phyloP scores from a whole-genome alignment of 2,888 invertebrate genomes.

The Exephanes ischioxanthus region DNA sequence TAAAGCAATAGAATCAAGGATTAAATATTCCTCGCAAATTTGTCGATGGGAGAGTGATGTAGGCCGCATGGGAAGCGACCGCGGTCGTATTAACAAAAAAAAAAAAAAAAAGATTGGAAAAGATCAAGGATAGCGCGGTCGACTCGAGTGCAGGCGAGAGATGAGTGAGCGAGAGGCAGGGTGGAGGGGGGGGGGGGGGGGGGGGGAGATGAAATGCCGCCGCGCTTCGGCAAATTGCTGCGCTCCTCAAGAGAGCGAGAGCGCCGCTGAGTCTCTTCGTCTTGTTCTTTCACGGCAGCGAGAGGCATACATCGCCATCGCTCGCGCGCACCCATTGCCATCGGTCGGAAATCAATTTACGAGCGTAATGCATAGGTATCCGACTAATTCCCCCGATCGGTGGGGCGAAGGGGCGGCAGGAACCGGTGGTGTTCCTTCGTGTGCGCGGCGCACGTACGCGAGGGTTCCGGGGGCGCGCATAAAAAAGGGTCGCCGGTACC shows the following conservation, averaged over 20 bases:
- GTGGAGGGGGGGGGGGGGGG: background rate
- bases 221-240: conserved; percentile 67
- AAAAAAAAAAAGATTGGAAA: conserved; percentile 48
- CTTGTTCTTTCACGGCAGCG: conserved; percentile 11
- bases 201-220: conserved; percentile 66
- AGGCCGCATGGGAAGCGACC: conserved; percentile 40
- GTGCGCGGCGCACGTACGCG: conserved; percentile 58
- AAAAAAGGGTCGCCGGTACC: background rate
- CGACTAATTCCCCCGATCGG: conserved; percentile 75
- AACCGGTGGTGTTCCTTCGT: conserved; percentile 45
- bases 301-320: conserved; percentile 55
- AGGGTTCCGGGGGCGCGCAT: background rate
- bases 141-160: conserved; percentile 32
- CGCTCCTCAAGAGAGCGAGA: conserved; percentile 36
- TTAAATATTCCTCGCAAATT: conserved; percentile 62
- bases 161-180: conserved; percentile 49
- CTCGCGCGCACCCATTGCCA: conserved; percentile 65
- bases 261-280: background rate
- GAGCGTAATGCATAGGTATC: conserved; percentile 77
- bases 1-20: conserved; percentile 5
- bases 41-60: conserved; percentile 51
- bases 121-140: conserved; percentile 62
- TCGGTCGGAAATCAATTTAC: conserved; percentile 78
- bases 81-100: conserved; percentile 42
- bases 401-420: conserved; percentile 23